phyloP scores from a whole-genome alignment of 2,113 vertebrate genomes.

The Oxyruncus cristatus region DNA sequence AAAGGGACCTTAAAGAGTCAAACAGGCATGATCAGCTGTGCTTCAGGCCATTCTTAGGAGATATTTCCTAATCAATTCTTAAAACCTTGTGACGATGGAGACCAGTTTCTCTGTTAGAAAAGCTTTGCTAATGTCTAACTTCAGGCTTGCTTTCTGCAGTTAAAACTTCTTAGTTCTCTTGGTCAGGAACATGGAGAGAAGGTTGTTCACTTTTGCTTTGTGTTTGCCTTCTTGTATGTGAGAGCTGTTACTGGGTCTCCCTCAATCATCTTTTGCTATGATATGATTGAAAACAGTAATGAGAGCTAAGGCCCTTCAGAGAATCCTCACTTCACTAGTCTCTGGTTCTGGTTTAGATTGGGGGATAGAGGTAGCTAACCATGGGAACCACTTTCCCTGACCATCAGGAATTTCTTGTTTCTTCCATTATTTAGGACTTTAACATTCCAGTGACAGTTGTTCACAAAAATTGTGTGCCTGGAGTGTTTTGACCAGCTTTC shows the following conservation, averaged over 20 bases:
- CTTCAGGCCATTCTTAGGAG: neutral
- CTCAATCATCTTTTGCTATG: neutral
- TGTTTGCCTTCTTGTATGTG: neutral
- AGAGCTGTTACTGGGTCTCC: neutral
- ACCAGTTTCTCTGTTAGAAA: neutral
- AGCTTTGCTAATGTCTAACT: neutral
- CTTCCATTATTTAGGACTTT: neutral
- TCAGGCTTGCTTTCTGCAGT: neutral
- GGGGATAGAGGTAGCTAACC: neutral
- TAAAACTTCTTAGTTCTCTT: neutral
- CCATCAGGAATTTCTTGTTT: neutral
- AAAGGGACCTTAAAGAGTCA: neutral
- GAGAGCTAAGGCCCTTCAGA: neutral
- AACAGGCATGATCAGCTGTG: neutral
- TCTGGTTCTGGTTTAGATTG: neutral
- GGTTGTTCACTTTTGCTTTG: neutral
- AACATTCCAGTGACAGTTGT: neutral
- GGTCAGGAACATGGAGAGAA: neutral
- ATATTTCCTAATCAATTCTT: neutral
- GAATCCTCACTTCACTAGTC: neutral
- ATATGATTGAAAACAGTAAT: neutral
- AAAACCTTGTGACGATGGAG: neutral
- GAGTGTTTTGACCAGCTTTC: neutral
- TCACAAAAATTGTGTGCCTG: neutral
- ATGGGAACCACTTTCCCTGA: neutral